Percentiles rank a stretch among this genome's conserved stretches.
These are phyloP conservation scores for Anguilla obscura DNA, from an alignment of 2,797 vertebrate species.

Conservation along the genomic window DNA sequence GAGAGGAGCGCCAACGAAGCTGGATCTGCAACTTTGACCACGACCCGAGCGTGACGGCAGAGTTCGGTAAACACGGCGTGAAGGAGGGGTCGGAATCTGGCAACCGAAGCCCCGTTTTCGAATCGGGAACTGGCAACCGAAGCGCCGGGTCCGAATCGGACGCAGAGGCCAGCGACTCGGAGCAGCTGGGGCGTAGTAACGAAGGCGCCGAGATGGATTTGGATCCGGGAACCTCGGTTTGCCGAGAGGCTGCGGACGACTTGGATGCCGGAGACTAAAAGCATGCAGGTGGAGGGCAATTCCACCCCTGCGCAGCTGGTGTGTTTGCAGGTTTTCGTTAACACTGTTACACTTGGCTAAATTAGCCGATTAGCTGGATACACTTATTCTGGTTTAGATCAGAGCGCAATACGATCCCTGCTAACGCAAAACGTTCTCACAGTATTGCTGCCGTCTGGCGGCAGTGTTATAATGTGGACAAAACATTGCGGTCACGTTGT, in stretches of 20 bases:
- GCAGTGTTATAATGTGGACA: too few relatives aligned
- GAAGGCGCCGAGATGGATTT: not conserved
- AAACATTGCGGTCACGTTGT: too few relatives aligned
- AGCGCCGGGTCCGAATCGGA: conserved; percentile 16
- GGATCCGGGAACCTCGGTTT: not conserved
- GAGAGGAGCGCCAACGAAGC: conserved; percentile 19
- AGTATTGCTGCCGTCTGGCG: not conserved
- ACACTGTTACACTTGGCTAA: not conserved
- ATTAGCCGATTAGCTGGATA: not conserved
- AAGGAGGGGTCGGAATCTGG: not conserved
- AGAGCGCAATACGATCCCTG: not conserved
- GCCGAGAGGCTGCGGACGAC: not conserved
- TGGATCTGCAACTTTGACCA: conserved; percentile 30
- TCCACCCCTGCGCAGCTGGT: not conserved
- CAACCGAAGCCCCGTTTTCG: not conserved
- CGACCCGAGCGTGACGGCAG: not conserved
- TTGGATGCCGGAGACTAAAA: not conserved
- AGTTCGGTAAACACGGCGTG: not conserved
- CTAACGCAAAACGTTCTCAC: not conserved
- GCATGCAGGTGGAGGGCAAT: not conserved
- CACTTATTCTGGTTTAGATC: not conserved
- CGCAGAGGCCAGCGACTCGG: conserved; percentile 15
- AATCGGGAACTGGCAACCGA: not conserved
- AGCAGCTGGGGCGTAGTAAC: not conserved
- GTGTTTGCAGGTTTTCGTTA: not conserved